Base-by-base conservation (phyloP, 2,113 vertebrate genomes). In the Cyprinodon brontotheroides region DNA sequence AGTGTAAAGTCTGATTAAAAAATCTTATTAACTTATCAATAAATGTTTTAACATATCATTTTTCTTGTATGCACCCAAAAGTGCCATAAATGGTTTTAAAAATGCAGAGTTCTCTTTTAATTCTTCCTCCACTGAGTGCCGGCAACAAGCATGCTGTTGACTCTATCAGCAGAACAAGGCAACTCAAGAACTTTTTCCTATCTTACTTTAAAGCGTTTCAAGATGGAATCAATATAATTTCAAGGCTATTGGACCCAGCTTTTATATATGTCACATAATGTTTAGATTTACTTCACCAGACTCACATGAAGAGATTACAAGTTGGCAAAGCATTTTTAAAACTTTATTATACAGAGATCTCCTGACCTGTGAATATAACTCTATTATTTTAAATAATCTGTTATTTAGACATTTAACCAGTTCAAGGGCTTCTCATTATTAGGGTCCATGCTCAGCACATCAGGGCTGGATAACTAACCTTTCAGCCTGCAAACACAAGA, bases 401-500 rank as follows among this genome's bases (percentile, higher is more conserved):
- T 6, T 61, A 65, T 79, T 57, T n/a, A 13, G 37, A 61, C 70
- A 22, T 60, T 12, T 69, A 57, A 40, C 61, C 57, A 59, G 65
- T 77, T 68, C 67, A 70, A 70, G 47, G 74, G 50, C 29, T 39
- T 65, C 67, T 67, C 41, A 59, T 15, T 64, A 75, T 57, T 43
- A 65, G 77, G 39, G 47, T 73, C 67, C 74, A 63, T 70, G 70
- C 59, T 76, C 75, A 63, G 76, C 59, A 69, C 75, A 82, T 74
- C 48, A 72, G 65, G 68, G 65, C n/a, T 75, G 75, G 70, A 81
- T 78, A 75, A 63, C 68, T 63, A 80, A 78, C 80, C 66, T 78
- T 79, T 89, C 64, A 81, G 78, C 50, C 66, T 73, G 60, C 80
- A 85, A 84, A 78, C 75, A 83, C 68, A 77, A 79, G 80, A 72